phyloP scores from a whole-genome alignment of 2,797 vertebrate genomes.

The Bovichtus variegatus region DNA sequence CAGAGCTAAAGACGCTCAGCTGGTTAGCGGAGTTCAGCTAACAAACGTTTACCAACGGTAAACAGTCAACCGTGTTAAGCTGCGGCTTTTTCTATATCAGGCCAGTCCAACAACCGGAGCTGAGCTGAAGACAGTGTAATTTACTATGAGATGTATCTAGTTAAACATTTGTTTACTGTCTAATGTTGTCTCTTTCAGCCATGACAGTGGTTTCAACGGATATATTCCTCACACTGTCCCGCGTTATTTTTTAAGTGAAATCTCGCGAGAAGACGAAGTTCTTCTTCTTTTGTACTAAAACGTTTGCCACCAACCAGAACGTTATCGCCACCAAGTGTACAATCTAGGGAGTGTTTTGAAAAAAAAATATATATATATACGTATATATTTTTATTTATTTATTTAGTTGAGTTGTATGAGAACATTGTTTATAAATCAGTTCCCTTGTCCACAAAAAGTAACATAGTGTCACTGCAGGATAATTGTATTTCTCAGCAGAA shows the following conservation, averaged over 20 bases:
- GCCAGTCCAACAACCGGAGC: neutral
- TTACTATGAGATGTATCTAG: accelerated
- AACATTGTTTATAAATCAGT: neutral
- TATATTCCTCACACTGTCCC: slow-evolving; percentile 40
- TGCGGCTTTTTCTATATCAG: neutral
- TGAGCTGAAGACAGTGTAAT: accelerated
- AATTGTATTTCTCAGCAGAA: neutral
- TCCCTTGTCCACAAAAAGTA: neutral
- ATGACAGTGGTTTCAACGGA: neutral
- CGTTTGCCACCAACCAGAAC: neutral
- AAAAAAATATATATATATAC: neutral
- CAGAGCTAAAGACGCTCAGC: neutral
- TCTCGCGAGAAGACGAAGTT: slow-evolving; percentile 52
- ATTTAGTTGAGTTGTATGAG: neutral
- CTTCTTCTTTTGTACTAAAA: neutral
- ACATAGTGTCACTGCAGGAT: neutral
- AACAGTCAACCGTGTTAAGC: neutral
- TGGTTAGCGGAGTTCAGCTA: slow-evolving; percentile 28
- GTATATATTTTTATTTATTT: neutral
- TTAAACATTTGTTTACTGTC: neutral
- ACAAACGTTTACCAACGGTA: neutral
- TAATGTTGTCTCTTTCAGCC: neutral
- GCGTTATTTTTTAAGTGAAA: slow-evolving; percentile 72
- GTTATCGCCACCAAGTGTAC: slow-evolving; percentile 5
- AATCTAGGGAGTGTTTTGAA: neutral